phyloP scores from a whole-genome alignment of 2,113 vertebrate genomes.

The Calyptomena viridis region DNA sequence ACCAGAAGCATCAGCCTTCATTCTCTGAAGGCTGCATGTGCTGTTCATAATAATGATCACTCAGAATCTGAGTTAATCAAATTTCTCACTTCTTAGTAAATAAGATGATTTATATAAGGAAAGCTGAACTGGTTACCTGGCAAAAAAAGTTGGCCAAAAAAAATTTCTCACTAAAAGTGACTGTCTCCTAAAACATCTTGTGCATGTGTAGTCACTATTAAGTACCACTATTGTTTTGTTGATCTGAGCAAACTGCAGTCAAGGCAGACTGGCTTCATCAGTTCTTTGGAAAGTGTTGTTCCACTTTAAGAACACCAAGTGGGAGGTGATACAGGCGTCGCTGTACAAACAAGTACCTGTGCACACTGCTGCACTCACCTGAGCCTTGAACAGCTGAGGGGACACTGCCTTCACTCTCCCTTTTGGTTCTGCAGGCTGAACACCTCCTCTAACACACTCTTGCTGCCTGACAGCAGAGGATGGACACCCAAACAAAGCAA shows the following conservation, averaged over 20 bases:
- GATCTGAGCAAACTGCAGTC: neutral
- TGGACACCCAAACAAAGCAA: neutral
- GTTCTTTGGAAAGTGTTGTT: neutral
- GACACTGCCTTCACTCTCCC: neutral
- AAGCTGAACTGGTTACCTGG: neutral
- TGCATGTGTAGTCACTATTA: too few species aligned
- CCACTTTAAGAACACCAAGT: slow-evolving; percentile 22
- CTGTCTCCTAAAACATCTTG: neutral
- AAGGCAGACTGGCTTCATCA: neutral
- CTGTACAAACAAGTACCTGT: neutral
- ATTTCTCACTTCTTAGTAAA: neutral
- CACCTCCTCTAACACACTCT: neutral
- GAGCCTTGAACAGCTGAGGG: fast-evolving
- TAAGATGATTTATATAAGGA: neutral
- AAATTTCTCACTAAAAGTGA: neutral
- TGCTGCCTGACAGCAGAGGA: neutral
- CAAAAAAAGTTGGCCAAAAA: neutral
- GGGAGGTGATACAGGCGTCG: neutral
- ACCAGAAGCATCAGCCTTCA: neutral
- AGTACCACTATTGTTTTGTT: too few species aligned
- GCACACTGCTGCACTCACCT: neutral
- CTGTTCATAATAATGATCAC: neutral
- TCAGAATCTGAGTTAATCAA: neutral
- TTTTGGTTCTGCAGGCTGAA: neutral
- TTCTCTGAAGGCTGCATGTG: neutral